Percentiles rank a stretch among this genome's conserved stretches.
These are phyloP conservation scores for Triplophysa dalaica DNA, from an alignment of 2,113 vertebrate species.

Conservation along the genomic window DNA sequence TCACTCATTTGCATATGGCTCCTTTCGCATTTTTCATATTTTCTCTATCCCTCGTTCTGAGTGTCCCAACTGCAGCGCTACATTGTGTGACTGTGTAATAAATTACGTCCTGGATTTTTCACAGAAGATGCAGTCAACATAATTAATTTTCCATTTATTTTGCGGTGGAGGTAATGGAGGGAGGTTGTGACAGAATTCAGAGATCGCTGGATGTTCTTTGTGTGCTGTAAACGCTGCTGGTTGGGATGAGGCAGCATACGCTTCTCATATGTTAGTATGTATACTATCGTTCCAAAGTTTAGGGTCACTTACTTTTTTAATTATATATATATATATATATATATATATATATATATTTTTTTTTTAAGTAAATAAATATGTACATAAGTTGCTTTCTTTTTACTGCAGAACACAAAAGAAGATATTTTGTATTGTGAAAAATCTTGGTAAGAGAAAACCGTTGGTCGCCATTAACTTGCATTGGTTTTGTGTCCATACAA, in stretches of 20 bases:
- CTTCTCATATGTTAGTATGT: neutral
- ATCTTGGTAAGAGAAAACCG: no score
- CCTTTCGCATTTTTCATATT: constrained; percentile 49
- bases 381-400: no score
- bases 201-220: neutral
- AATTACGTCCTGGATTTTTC: constrained; percentile 64
- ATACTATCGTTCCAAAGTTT: no score
- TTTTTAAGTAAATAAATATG: no score
- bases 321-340: no score
- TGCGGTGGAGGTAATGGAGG: constrained; percentile 49
- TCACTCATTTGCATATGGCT: constrained; percentile 71
- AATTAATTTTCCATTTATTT: constrained; percentile 68
- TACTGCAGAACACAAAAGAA: no score
- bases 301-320: no score
- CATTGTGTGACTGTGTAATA: constrained; percentile 62
- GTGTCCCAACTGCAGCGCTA: constrained; percentile 53
- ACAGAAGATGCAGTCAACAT: constrained; percentile 65
- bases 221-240: constrained; percentile 35
- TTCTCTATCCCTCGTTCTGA: constrained; percentile 45
- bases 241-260: constrained; percentile 30
- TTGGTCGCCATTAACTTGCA: no score
- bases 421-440: no score
- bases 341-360: no score
- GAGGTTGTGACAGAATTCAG: constrained; percentile 38
- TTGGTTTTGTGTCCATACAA: no score